phyloP scores from a whole-genome alignment of 2,797 vertebrate genomes.

The Bradypodion ventrale region DNA sequence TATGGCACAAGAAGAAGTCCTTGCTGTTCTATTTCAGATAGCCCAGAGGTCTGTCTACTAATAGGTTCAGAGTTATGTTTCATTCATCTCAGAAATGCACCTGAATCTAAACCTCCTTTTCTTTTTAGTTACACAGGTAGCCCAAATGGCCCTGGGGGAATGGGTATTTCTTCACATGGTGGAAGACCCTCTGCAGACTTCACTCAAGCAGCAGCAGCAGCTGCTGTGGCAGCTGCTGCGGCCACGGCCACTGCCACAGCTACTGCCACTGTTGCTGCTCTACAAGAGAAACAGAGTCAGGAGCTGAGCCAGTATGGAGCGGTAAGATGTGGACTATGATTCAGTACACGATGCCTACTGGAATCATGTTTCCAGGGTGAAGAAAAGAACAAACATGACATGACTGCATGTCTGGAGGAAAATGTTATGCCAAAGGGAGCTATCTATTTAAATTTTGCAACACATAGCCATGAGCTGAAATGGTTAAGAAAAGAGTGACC shows the following conservation, averaged over 20 bases:
- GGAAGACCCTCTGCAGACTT: conserved; percentile 86
- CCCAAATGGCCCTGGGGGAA: conserved; percentile 77
- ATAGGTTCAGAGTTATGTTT: not conserved
- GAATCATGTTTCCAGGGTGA: not conserved
- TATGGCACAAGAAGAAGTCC: too few relatives aligned
- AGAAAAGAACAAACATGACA: not conserved
- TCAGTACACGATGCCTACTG: not conserved
- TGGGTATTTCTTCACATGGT: conserved; percentile 81
- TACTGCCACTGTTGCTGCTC: conserved; percentile 91
- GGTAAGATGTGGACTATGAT: conserved; percentile 71
- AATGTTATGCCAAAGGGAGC: not conserved
- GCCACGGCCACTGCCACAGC: conserved; percentile 94
- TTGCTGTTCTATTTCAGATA: not conserved
- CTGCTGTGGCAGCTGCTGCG: conserved; percentile 88
- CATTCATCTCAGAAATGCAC: too few relatives aligned
- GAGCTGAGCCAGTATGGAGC: conserved; percentile 88
- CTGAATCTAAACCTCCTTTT: not conserved
- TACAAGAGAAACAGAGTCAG: conserved; percentile 96
- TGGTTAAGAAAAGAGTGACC: not conserved
- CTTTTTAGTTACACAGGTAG: conserved; percentile 82
- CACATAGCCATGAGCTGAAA: too few relatives aligned
- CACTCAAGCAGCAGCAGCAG: conserved; percentile 89
- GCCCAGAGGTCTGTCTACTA: not conserved
- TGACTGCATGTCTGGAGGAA: not conserved
- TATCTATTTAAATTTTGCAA: not conserved